Evolutionary conservation across 1,140 invertebrate species (phyloP), one percentile per base, ranked within the genome.

Genomic region (Brachionus koreanus): DNA sequence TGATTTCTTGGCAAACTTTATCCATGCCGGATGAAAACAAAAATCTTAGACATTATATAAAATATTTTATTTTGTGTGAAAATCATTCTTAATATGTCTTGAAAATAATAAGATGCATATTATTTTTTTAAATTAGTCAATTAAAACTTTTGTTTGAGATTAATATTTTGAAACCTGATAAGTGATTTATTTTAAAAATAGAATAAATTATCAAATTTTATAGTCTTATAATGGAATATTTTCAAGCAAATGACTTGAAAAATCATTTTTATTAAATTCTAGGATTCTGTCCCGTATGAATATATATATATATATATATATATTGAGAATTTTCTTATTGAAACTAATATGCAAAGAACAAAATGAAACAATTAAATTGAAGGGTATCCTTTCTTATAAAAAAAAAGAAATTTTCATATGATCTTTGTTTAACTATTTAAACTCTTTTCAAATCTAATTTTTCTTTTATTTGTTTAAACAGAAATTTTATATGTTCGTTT

Each of bases 381-480:
- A 69, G 13, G 65, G 65, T n/a, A 37, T 37, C 65, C 65, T 33
- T 69, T 3, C 37, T 29, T 29, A 37, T 37, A 43, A 23, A 37
- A 69, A 12, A 37, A 69, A 67, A 35, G 19, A 65, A 33, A 33
- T 65, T 69, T 69, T 69, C 33, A 69, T 69, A 69, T 69, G 65
- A 69, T 69, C 65, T 69, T 39, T 69, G 65, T 69, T 69, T 69
- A 39, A 69, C 65, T 69, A 69, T 37, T 69, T 69, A 69, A 69
- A 69, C 35, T 69, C 37, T 69, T 39, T 37, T 69, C 37, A 37
- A 69, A 69, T 69, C 16, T 69, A 37, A 37, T 19, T 37, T 39
- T 19, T 37, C 16, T 69, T 69, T 69, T 69, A 69, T 69, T 69
- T 69, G 65, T 69, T 69, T 69, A 39, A 69, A 37, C 19, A 37